Base-by-base conservation (phyloP, 2,113 vertebrate genomes). In the Pterocles gutturalis region DNA sequence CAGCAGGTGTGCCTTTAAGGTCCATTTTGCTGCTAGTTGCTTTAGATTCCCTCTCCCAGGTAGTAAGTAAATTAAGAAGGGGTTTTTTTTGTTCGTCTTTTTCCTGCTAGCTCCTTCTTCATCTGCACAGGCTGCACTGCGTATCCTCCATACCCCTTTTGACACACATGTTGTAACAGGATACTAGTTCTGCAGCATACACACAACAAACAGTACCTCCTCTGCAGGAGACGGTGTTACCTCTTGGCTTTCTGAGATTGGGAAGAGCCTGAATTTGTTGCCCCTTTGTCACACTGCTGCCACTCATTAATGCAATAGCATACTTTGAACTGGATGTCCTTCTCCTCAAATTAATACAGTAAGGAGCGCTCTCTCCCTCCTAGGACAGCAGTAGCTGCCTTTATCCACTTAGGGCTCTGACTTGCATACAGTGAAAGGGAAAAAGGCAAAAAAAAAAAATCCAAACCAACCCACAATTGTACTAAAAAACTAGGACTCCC, bases 31-130 rank as follows among this genome's bases (percentile, higher is more conserved):
- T 83, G 28, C 46, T 36, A 29, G 24, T 5, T 83, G 62, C 46
- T 93, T 91, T 51, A 79, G 16, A 41, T 53, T 65, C 28, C 24
- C 17, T 43, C 46, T 78, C 6, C 28, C 33, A 90, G 28, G 13
- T 38, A 81, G 4, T 8, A 41, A 93, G 24, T 31, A 31, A 28
- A 17, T 69, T 34, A 15, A 41, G 31, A 28, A 43, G 6, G 34
- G 2, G 1, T 1, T 0, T 0, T 22, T 46, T 75, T 29, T 10
- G 13, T 26, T 43, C 13, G 24, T 46, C 22, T 61, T 61, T 62
- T 60, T 36, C 48, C 48, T 61, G 48, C 41, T 41, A 49, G 25
- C 17, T 93, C 9, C 20, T n/a, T 57, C 57, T 46, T 73, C 6
- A 4, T 17, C 64, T 31, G 2, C 58, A 73, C 4, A 80, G 51